phyloP scores from a whole-genome alignment of 1,140 invertebrate genomes.

The Neodiprion fabricii region DNA sequence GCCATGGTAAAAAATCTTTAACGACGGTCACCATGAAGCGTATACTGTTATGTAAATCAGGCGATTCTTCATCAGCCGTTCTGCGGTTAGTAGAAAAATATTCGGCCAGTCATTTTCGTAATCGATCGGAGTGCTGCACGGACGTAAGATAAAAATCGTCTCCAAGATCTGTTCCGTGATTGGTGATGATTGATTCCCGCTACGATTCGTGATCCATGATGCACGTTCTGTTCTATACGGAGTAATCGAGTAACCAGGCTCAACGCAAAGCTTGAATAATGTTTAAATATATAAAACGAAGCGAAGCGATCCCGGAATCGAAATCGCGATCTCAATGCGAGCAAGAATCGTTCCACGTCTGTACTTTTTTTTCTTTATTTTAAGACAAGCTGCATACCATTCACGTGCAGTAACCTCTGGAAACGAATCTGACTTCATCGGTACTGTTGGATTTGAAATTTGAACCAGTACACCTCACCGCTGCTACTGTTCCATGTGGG shows the following conservation, averaged over 20 bases:
- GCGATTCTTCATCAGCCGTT: background rate
- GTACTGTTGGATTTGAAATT: background rate
- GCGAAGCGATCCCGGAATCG: background rate
- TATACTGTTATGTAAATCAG: background rate
- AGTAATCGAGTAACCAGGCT: background rate
- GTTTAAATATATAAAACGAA: background rate
- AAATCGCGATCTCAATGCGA: background rate
- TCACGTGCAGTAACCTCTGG: background rate
- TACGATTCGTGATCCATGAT: background rate
- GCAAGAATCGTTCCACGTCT: background rate
- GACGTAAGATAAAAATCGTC: background rate
- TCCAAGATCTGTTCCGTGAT: background rate
- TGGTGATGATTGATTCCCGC: background rate
- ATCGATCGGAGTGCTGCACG: background rate
- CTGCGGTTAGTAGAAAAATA: background rate
- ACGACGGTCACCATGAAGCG: background rate
- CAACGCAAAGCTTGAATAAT: background rate
- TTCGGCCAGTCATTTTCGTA: slow-evolving; percentile 1
- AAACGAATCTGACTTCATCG: background rate
- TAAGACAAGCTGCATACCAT: background rate
- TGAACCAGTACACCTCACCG: background rate
- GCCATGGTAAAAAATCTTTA: background rate
- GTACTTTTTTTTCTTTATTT: background rate
- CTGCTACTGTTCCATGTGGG: too few relatives aligned
- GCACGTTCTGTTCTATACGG: background rate